Evolutionary conservation across 2,113 vertebrate species (phyloP).

Genomic region (Passer montanus): DNA sequence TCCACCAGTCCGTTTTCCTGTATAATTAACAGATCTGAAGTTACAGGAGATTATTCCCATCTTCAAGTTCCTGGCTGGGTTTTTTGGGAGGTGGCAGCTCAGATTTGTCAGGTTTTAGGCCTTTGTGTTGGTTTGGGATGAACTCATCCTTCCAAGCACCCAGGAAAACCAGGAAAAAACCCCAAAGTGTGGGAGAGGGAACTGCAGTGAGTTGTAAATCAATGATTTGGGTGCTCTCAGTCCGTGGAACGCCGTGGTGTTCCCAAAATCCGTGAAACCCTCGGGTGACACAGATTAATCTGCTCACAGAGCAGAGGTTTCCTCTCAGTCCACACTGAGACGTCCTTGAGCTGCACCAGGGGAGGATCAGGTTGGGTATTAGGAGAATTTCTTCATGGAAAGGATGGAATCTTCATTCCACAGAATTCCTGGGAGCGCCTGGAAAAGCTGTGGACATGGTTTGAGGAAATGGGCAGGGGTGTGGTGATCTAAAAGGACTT

Average conservation of each 20-base stretch:
- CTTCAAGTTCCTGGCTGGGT: background rate
- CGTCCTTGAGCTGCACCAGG: rapidly evolving
- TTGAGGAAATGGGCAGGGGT: background rate
- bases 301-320: background rate
- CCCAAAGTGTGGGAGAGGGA: background rate
- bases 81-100: background rate
- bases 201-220: background rate
- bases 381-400: background rate
- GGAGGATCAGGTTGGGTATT: background rate
- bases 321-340: background rate
- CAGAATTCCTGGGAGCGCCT: background rate
- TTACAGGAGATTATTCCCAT: background rate
- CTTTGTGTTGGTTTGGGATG: rapidly evolving
- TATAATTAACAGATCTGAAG: background rate
- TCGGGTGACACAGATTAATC: background rate
- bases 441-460: background rate
- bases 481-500: background rate
- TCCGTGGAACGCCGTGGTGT: rapidly evolving
- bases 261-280: background rate
- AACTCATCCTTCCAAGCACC: background rate
- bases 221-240: background rate
- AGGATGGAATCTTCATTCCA: background rate
- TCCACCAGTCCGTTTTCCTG: background rate
- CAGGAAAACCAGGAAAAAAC: background rate
- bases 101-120: no score